Percentiles rank a stretch among this genome's conserved stretches.
phyloP scores from a whole-genome alignment of 2,113 vertebrate species.

The Cryptomyrus ogoouensis region DNA sequence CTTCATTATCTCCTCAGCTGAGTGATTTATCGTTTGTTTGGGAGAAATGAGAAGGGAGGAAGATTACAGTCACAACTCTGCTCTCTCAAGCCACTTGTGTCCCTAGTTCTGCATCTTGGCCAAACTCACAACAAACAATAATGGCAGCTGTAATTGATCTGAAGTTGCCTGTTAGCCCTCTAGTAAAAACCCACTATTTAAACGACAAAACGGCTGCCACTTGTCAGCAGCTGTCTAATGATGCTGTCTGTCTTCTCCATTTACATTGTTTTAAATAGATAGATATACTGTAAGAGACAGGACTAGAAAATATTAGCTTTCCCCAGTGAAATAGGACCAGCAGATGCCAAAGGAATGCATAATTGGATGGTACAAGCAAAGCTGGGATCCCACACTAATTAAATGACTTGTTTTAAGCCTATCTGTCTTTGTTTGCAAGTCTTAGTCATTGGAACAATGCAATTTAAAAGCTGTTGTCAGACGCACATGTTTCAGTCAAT shows the following conservation, averaged over 20 bases:
- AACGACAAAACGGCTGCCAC: slow-evolving; percentile 67
- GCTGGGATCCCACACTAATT: slow-evolving; percentile 66
- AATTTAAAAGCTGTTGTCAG: slow-evolving; percentile 62
- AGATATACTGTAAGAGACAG: slow-evolving; percentile 69
- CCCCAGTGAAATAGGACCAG: slow-evolving; percentile 63
- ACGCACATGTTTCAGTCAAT: slow-evolving; percentile 59
- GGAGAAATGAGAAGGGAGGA: slow-evolving; percentile 66
- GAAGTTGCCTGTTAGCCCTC: slow-evolving; percentile 64
- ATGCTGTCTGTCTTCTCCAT: slow-evolving; percentile 73
- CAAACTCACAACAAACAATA: slow-evolving; percentile 65
- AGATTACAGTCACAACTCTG: slow-evolving; percentile 75
- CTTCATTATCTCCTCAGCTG: slow-evolving; percentile 81
- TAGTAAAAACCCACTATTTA: slow-evolving; percentile 69
- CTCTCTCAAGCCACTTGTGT: slow-evolving; percentile 51
- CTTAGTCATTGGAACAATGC: slow-evolving; percentile 58
- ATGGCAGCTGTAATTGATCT: slow-evolving; percentile 74
- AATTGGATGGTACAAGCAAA: slow-evolving; percentile 66
- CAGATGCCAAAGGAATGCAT: slow-evolving; percentile 67
- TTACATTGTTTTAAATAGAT: slow-evolving; percentile 74
- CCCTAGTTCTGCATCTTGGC: slow-evolving; percentile 55
- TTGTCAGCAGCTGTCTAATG: slow-evolving; percentile 70
- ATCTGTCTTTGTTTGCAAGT: slow-evolving; percentile 71
- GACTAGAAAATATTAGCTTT: slow-evolving; percentile 65
- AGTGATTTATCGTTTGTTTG: slow-evolving; percentile 80
- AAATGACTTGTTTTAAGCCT: slow-evolving; percentile 73